phyloP scores from a whole-genome alignment of 2,113 vertebrate species.

The Paracanthobrama guichenoti region DNA sequence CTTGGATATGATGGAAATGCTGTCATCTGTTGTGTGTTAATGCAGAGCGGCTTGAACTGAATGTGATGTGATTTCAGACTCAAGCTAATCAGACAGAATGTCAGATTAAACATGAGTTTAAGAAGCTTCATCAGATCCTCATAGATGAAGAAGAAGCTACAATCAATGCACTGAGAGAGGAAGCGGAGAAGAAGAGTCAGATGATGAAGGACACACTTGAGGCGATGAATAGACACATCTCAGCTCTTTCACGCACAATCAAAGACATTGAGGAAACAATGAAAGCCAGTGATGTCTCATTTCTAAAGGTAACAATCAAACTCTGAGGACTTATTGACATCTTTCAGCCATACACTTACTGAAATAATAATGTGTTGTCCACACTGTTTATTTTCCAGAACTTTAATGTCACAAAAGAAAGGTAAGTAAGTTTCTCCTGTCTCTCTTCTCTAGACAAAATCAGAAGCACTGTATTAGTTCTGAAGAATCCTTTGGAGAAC shows the following conservation, averaged over 20 bases:
- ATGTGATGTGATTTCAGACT: slow-evolving; percentile 5
- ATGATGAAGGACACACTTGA: neutral
- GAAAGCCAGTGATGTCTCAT: neutral
- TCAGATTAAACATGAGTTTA: neutral
- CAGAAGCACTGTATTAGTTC: neutral
- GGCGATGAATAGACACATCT: neutral
- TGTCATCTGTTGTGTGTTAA: neutral
- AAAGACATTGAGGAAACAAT: neutral
- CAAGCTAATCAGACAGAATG: neutral
- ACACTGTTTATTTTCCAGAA: neutral
- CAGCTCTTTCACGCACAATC: neutral
- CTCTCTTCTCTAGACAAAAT: neutral
- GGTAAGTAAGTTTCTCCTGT: neutral
- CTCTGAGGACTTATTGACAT: neutral
- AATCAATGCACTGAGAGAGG: neutral
- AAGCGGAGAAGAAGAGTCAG: neutral
- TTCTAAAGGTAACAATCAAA: neutral
- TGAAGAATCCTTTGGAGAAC: neutral
- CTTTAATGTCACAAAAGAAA: neutral
- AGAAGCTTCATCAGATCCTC: neutral
- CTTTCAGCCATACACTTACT: neutral
- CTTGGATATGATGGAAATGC: neutral
- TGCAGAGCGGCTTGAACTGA: neutral
- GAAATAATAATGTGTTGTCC: neutral
- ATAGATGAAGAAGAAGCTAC: neutral